phyloP scores from a whole-genome alignment of 2,888 invertebrate genomes.

The Dasypogon diadema region DNA sequence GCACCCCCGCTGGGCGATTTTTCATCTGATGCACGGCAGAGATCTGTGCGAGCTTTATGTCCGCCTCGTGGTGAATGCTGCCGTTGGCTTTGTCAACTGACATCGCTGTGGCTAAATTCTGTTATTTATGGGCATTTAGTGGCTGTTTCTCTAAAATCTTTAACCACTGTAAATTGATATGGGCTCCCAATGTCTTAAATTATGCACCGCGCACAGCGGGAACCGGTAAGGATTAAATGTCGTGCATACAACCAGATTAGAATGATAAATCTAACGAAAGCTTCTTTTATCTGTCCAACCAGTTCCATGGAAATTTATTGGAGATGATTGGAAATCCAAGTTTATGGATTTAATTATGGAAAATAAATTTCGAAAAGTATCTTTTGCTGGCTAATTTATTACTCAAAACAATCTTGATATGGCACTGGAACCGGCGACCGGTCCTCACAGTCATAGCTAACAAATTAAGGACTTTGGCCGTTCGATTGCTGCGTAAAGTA shows the following conservation, averaged over 20 bases:
- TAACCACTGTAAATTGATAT: slow-evolving; percentile 48
- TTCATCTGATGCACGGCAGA: slow-evolving; percentile 5
- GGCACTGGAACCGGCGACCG: background rate
- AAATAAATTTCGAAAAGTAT: slow-evolving; percentile 29
- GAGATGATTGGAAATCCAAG: slow-evolving; percentile 47
- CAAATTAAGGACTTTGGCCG: background rate
- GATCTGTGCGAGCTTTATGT: slow-evolving; percentile 1
- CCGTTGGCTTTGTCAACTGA: slow-evolving; percentile 38
- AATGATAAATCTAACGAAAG: slow-evolving; percentile 42
- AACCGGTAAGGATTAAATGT: slow-evolving; percentile 19
- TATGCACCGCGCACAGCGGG: slow-evolving; percentile 31
- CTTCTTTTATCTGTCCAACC: slow-evolving; percentile 47
- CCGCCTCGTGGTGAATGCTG: background rate
- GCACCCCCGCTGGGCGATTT: slow-evolving; percentile 35
- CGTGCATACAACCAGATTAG: slow-evolving; percentile 36
- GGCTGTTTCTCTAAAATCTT: slow-evolving; percentile 29
- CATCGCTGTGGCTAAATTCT: slow-evolving; percentile 25
- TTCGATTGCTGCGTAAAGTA: background rate
- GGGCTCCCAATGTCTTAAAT: slow-evolving; percentile 39
- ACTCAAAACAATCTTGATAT: slow-evolving; percentile 31
- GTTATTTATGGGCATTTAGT: slow-evolving; percentile 42
- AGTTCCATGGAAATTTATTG: slow-evolving; percentile 32
- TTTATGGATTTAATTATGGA: slow-evolving; percentile 45
- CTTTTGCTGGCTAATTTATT: slow-evolving; percentile 22
- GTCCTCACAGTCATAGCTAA: background rate